Evolutionary conservation across 2,888 invertebrate species (phyloP).

Genomic region (Drosophila antonietae): DNA sequence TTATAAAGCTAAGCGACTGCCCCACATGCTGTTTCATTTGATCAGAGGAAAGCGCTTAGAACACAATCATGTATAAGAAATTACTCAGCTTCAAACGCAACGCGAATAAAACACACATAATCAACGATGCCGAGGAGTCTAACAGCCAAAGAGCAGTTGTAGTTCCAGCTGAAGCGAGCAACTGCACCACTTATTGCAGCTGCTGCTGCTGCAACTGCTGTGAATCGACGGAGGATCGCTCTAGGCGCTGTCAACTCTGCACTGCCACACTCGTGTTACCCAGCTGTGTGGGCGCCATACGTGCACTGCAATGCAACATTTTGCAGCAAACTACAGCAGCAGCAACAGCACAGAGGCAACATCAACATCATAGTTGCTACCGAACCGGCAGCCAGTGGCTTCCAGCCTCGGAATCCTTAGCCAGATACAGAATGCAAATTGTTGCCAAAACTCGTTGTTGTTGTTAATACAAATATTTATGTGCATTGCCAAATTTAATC

Average conservation of each 20-base stretch:
- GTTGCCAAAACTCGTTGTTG: slow-evolving; percentile 25
- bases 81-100: slow-evolving; percentile 74
- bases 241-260: slow-evolving; percentile 46
- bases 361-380: slow-evolving; percentile 30
- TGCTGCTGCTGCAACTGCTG: slow-evolving; percentile 16
- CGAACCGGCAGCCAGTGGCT: slow-evolving; percentile 25
- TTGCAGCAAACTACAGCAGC: slow-evolving; percentile 44
- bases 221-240: not conserved
- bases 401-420: slow-evolving; percentile 13
- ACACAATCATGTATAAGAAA: slow-evolving; percentile 80
- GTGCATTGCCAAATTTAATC: not conserved
- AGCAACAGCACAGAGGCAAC: slow-evolving; percentile 81
- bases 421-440: slow-evolving; percentile 31
- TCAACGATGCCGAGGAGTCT: slow-evolving; percentile 6
- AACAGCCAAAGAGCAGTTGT: slow-evolving; percentile 44
- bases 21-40: slow-evolving; percentile 66
- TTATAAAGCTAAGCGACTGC: slow-evolving; percentile 68
- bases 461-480: slow-evolving; percentile 13
- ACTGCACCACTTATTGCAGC: slow-evolving; percentile 4
- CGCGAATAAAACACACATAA: slow-evolving; percentile 35
- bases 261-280: slow-evolving; percentile 66
- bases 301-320: slow-evolving; percentile 58
- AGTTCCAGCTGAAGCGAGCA: slow-evolving; percentile 57
- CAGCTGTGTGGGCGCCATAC: slow-evolving; percentile 85
- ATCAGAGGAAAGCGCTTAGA: slow-evolving; percentile 47